Evolutionary conservation across 2,797 vertebrate genomes (phyloP), one percentile per base, ranked within the genome.

Genomic region (Sebastes oblongus): DNA sequence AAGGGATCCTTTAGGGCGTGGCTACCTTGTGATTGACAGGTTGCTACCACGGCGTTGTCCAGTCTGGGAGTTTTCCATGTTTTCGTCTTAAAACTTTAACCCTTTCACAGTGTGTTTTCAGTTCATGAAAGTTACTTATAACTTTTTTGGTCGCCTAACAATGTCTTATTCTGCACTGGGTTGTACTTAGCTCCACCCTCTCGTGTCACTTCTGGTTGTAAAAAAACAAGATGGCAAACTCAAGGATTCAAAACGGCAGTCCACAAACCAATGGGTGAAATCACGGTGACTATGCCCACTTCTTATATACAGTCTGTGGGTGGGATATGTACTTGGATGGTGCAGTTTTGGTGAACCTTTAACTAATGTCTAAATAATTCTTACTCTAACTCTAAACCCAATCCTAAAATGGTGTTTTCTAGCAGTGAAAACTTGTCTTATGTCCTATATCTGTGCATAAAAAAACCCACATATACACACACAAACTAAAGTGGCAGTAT

Each of bases 161-260:
- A 50, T 50, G 8, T 50, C 46, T 9, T 52, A 52, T 52, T 52
- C 46, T 0, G 46, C 8, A 0, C 0, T n/a, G 0, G 8, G 46
- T 52, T 52, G 18, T 52, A 52, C 8, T 50, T 8, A 50, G 46
- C 8, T 50, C 18, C 46, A n/a, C 46, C 46, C 8, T n/a, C 8
- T 52, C 18, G 46, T 52, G 18, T 52, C 46, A n/a, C 18, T 4
- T 52, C 46, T 52, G 18, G 46, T 52, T n/a, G 46, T 8, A 4
- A 52, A 52, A 50, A 52, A 52, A 0, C 46, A 8, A 52, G 18
- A n/a, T 52, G 46, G 46, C 0, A 0, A 52, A 52, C 8, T n/a
- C 46, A n/a, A 52, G 46, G 0, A 0, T 50, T 18, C 18, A 50
- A 50, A 50, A 50, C 18, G 1, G 16, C 18, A 50, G 42, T 50